Base-by-base conservation (phyloP, 2,888 invertebrate genomes). In the Caenorhabditis sp. region DNA sequence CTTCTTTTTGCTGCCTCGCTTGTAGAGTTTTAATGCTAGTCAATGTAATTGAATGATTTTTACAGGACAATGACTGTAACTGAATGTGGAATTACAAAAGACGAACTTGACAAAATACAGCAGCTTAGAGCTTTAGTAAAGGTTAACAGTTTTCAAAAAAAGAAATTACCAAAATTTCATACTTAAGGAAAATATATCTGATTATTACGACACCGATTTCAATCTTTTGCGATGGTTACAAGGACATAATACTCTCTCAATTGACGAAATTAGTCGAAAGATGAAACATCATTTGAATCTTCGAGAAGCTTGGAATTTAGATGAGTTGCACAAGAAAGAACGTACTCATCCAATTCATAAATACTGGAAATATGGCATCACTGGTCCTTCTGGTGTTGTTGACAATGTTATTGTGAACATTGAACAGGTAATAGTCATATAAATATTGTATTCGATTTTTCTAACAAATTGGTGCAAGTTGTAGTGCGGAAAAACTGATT, bases 201-300 rank as follows among this genome's bases (percentile, higher is more conserved):
- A 80, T 5, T 90, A 89, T 40, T 90, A 90, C 58, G 87, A 90
- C 82, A 90, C 90, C 8, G 88, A 90, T 68, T 90, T 90, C 65
- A 90, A 90, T 44, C 69, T 90, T 22, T 79, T 90, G 37, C 87
- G 90, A 1, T 90, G 90, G 90, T 65, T 90, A 11, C 87, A 89
- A 81, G 90, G 90, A 2, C 89, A 90, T 53, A 81, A 85, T 65
- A 80, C 81, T 37, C 24, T 76, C 4, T 68, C 87, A 37, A 35
- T 90, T 4, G 84, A 81, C 4, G 87, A 90, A 67, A 87, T 90
- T 22, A 87, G 89, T 1, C 82, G 84, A 11, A 91, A 91, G 60
- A 78, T 90, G 40, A 83, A 77, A 20, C 87, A 87, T 61, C 90
- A 90, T 79, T 67, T 90, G 47, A 82, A 84, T 24, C 74, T 84